Evolutionary conservation across 2,797 vertebrate genomes (phyloP), one percentile per base, ranked within the genome.

Genomic region (Sebastes aleutianus): DNA sequence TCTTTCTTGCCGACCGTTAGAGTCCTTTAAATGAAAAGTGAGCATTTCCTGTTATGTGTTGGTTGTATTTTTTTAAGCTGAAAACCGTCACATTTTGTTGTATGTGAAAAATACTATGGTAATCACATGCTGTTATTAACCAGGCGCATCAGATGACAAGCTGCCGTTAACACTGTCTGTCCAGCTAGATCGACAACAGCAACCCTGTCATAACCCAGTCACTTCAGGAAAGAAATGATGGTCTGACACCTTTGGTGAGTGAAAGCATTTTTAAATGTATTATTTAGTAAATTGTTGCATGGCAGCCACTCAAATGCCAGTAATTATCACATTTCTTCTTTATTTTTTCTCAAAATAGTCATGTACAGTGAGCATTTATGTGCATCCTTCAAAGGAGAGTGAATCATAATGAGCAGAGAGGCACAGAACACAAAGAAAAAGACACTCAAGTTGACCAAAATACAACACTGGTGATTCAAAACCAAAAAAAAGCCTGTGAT

Each of bases 331-430:
- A 59, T 81, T 79, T 84, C 59, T 72, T 18, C n/a, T 91, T 91
- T 91, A 91, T 93, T 94, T 83, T 83, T 66, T 82, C 65, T 78
- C 39, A 79, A 91, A 90, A 90, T 67, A 68, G 14, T 74, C 74
- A 86, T 79, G n/a, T 90, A 88, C 88, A 90, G 67, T 83, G 58
- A 85, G 74, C 56, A 68, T 86, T 76, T 84, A 79, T 83, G 53
- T 85, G 87, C 73, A 87, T 74, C 73, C 53, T 75, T 84, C 39
- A 79, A 74, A 78, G 18, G 36, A 88, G 27, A 83, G 47, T 58
- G 76, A 82, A 53, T 76, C 16, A 68, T 59, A 85, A 58, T 65
- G 65, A 91, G 77, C 39, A 88, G 73, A 85, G 85, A 91, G 85
- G 89, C 89, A 91, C 84, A 87, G 57, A 87, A 76, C 70, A 89